A percentile compares a stretch with the other conserved stretches of the same genome.
Evolutionary conservation across 1,140 invertebrate genomes (phyloP).

Genomic region (Drosophila albomicans): DNA sequence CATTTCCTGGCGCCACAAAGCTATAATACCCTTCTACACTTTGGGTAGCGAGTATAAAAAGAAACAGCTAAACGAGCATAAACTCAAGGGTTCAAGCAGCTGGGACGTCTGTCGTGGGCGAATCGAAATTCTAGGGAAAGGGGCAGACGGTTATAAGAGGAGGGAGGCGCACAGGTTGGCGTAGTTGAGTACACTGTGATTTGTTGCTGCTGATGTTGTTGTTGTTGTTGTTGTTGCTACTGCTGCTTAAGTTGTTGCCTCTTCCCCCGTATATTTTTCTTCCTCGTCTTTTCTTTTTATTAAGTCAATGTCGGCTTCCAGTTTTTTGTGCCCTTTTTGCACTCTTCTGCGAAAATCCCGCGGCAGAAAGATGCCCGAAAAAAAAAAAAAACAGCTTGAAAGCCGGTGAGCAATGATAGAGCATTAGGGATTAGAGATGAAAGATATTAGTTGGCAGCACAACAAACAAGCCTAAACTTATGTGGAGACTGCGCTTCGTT

Average conservation of each 20-base stretch:
- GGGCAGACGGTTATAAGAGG: background rate
- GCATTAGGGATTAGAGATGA: conserved; percentile 25
- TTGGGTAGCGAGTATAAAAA: conserved; percentile 3
- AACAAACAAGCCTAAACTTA: background rate
- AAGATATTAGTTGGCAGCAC: conserved; percentile 1
- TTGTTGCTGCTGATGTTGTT: conserved; percentile 38
- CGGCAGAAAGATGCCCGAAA: conserved; percentile 4
- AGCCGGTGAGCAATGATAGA: conserved; percentile 13
- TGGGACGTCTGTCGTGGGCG: background rate
- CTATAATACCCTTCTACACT: too few species aligned
- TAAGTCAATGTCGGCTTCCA: conserved; percentile 32
- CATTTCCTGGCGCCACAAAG: too few species aligned
- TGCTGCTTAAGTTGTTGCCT: conserved; percentile 28
- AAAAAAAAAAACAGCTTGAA: conserved; percentile 14
- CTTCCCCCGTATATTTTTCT: conserved; percentile 22
- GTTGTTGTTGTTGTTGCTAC: conserved; percentile 21
- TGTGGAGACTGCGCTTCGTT: background rate
- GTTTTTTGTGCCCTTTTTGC: conserved; percentile 22
- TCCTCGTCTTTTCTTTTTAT: conserved; percentile 20
- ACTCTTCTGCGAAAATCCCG: too few species aligned
- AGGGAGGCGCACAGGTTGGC: conserved; percentile 32
- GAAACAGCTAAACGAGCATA: conserved; percentile 65
- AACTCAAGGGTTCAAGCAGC: conserved; percentile 49
- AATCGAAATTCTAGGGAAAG: conserved; percentile 13
- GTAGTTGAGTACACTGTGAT: conserved; percentile 61